phyloP scores from a whole-genome alignment of 2,888 invertebrate genomes.

The Pandemis cinnamomeana region DNA sequence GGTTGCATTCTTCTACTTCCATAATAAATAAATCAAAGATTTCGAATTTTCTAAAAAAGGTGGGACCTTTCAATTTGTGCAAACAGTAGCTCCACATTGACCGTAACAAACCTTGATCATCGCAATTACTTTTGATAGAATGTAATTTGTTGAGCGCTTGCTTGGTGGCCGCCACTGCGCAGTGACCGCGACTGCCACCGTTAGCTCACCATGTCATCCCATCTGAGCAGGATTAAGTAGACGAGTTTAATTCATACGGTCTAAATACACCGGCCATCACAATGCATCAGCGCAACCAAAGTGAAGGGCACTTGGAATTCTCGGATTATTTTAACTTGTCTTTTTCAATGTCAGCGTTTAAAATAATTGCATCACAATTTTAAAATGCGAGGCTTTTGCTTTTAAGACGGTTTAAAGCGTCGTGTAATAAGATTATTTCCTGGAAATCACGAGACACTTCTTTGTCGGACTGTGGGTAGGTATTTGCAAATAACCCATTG shows the following conservation, averaged over 20 bases:
- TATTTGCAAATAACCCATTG: constrained; percentile 40
- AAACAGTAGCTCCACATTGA: not conserved
- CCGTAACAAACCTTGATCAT: constrained; percentile 16
- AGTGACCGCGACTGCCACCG: constrained; percentile 38
- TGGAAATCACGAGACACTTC: constrained; percentile 74
- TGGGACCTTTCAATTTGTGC: not conserved
- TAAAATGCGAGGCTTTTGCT: constrained; percentile 81
- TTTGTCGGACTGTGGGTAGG: constrained; percentile 56
- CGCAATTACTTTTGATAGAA: constrained; percentile 36
- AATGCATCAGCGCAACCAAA: constrained; percentile 78
- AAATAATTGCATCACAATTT: constrained; percentile 85
- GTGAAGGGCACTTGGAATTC: constrained; percentile 82
- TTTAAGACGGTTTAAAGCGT: constrained; percentile 78
- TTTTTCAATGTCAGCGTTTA: constrained; percentile 84
- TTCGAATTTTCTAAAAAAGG: not conserved
- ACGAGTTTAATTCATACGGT: constrained; percentile 71
- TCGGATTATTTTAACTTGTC: constrained; percentile 84
- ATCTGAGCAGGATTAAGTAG: constrained; percentile 63
- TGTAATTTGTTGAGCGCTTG: constrained; percentile 20
- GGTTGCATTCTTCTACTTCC: constrained; percentile 3
- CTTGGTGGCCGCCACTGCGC: constrained; percentile 24
- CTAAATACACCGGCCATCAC: constrained; percentile 80
- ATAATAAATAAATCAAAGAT: not conserved
- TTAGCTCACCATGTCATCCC: constrained; percentile 53
- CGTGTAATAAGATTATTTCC: constrained; percentile 79